Conservation (phyloP, 1,140 invertebrate species). For the Rhynchophorus ferrugineus region DNA sequence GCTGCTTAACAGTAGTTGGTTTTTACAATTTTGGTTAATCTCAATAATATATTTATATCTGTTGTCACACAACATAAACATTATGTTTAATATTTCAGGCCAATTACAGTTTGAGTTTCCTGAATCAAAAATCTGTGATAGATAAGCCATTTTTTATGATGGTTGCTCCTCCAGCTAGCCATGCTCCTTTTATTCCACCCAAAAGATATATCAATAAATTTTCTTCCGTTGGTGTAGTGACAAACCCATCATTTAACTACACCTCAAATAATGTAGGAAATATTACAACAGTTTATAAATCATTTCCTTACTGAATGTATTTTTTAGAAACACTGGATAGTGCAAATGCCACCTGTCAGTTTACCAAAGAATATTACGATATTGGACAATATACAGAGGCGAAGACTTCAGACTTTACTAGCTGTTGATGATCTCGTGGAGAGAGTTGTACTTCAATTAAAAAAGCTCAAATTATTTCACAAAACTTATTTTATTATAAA, state of each 20-base stretch:
- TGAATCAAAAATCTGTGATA: slow-evolving; percentile 38
- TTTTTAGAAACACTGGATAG: slow-evolving; percentile 70
- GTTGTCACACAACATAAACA: too few species aligned
- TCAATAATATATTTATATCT: too few species aligned
- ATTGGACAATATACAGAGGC: slow-evolving; percentile 61
- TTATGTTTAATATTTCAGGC: slow-evolving; percentile 41
- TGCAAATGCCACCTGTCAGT: slow-evolving; percentile 55
- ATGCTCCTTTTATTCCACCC: slow-evolving; percentile 76
- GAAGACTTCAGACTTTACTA: slow-evolving; percentile 68
- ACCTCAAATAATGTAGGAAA: slow-evolving; percentile 41
- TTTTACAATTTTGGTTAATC: too few species aligned
- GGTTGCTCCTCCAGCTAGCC: slow-evolving; percentile 73
- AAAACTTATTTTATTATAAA: slow-evolving; percentile 78
- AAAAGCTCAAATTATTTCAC: slow-evolving; percentile 48
- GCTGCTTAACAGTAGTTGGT: too few species aligned
- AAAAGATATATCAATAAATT: slow-evolving; percentile 59
- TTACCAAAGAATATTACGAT: slow-evolving; percentile 49
- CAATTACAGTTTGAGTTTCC: slow-evolving; percentile 51
- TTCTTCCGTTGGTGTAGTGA: slow-evolving; percentile 51
- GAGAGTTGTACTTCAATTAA: slow-evolving; percentile 51
- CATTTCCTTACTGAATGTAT: neutral
- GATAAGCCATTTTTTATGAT: slow-evolving; percentile 71
- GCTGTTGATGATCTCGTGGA: slow-evolving; percentile 81
- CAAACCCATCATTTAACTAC: slow-evolving; percentile 68
- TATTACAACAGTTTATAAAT: slow-evolving; percentile 4